These are phyloP conservation scores for Macrophya alboannulata DNA, from an alignment of 2,888 invertebrate genomes.

Conservation along the genomic window DNA sequence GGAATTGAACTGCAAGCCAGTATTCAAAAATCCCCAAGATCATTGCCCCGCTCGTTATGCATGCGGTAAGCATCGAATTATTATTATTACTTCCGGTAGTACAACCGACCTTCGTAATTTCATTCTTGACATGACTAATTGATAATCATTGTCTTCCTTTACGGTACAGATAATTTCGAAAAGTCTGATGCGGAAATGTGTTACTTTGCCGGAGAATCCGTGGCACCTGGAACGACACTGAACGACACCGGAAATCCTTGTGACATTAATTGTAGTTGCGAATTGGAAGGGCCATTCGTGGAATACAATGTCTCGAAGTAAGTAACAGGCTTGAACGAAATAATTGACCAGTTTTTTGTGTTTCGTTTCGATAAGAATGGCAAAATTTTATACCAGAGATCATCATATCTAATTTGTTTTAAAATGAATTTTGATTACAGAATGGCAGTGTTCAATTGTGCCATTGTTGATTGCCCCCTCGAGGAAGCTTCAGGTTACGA, in stretches of 20 bases:
- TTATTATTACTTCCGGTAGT: not conserved
- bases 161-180: constrained; percentile 29
- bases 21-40: constrained; percentile 44
- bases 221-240: constrained; percentile 38
- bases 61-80: constrained; percentile 32
- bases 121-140: not conserved
- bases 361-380: not conserved
- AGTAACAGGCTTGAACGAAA: not conserved
- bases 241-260: constrained; percentile 51
- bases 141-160: not conserved
- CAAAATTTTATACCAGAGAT: not conserved
- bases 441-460: constrained; percentile 50
- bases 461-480: constrained; percentile 39
- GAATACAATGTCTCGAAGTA: constrained; percentile 48
- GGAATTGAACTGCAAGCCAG: constrained; percentile 43
- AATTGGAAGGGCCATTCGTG: constrained; percentile 8
- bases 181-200: constrained; percentile 36
- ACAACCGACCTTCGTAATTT: not conserved
- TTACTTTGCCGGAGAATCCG: constrained; percentile 25
- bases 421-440: constrained; percentile 30
- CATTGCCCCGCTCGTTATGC: constrained; percentile 39
- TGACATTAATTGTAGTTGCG: constrained; percentile 36
- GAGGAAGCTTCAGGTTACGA: constrained; percentile 24
- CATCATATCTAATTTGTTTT: too few species aligned
- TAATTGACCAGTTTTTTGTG: not conserved